Conservation (phyloP, 2,113 vertebrate species). For the Podiceps cristatus region DNA sequence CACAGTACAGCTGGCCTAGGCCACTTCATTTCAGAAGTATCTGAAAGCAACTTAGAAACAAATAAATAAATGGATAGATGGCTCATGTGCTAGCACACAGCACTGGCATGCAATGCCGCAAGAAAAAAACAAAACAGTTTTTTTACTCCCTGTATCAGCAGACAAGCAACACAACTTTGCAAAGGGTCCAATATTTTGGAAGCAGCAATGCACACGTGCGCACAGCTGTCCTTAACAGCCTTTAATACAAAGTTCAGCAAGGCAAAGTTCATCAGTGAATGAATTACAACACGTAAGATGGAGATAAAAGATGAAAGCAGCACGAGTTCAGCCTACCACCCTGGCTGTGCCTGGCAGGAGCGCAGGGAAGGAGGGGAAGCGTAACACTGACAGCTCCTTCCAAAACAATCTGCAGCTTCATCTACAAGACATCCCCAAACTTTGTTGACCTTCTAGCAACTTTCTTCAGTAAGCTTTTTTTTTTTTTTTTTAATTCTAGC, state of each 20-base stretch:
- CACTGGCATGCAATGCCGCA: background rate
- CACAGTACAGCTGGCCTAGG: background rate
- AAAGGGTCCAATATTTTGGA: background rate
- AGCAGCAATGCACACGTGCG: background rate
- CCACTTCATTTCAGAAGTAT: background rate
- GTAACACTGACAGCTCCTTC: background rate
- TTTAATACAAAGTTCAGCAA: constrained; percentile 37
- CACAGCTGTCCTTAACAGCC: background rate
- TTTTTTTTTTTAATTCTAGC: background rate
- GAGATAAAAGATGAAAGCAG: constrained; percentile 8
- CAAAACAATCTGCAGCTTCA: background rate
- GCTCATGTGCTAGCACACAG: background rate
- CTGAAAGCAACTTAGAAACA: background rate
- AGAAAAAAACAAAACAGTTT: background rate
- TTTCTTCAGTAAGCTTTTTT: background rate
- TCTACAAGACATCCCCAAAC: background rate
- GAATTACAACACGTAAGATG: background rate
- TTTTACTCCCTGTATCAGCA: background rate
- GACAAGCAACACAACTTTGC: background rate
- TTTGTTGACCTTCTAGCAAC: background rate
- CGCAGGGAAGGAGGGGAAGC: background rate
- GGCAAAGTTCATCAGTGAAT: constrained; percentile 34
- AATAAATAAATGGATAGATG: background rate
- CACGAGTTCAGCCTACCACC: background rate
- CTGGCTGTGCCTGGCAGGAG: background rate